phyloP scores from a whole-genome alignment of 2,113 vertebrate genomes.

The Pheucticus melanocephalus region DNA sequence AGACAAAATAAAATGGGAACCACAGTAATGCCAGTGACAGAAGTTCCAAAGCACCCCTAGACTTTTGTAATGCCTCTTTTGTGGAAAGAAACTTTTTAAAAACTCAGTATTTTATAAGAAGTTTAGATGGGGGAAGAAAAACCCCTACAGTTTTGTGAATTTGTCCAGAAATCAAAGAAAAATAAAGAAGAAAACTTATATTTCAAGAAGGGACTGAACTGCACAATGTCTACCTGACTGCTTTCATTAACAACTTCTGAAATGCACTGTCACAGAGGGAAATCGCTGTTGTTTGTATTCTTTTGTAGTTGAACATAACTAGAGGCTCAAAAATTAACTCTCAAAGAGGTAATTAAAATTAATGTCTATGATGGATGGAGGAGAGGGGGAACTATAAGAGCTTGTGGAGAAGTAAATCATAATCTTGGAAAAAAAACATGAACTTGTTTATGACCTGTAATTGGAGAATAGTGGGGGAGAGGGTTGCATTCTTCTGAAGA shows the following conservation, averaged over 20 bases:
- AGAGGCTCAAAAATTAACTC: background rate
- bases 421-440: background rate
- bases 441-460: background rate
- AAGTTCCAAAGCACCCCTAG: background rate
- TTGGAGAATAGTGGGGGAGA: background rate
- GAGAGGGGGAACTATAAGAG: background rate
- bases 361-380: background rate
- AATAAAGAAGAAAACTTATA: background rate
- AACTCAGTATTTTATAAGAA: background rate
- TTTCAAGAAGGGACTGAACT: background rate
- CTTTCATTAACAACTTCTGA: background rate
- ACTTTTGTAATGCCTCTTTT: background rate
- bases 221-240: background rate
- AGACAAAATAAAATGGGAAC: background rate
- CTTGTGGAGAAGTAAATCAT: background rate
- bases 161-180: background rate
- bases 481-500: background rate
- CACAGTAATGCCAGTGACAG: fast-evolving
- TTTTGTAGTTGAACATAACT: background rate
- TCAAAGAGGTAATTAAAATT: background rate
- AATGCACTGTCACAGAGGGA: background rate
- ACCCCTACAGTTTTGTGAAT: background rate
- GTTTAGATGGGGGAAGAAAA: background rate
- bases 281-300: background rate
- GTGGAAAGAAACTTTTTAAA: background rate